Conservation (phyloP, 2,888 invertebrate species). For the Pycnomerus fuliginosus region DNA sequence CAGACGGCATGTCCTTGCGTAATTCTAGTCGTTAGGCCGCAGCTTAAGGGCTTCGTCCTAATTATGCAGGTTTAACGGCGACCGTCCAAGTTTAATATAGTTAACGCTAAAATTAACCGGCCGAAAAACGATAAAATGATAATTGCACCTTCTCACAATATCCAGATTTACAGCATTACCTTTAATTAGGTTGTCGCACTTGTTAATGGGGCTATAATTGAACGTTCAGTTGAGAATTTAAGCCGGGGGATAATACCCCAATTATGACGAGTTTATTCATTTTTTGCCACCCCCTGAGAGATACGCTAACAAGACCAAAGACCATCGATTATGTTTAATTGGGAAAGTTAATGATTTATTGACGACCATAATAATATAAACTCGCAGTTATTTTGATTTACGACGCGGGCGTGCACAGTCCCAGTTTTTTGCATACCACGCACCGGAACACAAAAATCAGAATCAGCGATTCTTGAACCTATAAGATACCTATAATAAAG, state of each 20-base stretch:
- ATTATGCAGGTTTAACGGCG: slow-evolving; percentile 35
- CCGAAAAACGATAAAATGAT: slow-evolving; percentile 20
- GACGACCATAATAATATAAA: too few species aligned
- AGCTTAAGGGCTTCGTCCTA: slow-evolving; percentile 30
- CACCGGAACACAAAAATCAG: too few species aligned
- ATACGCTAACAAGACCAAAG: too few species aligned
- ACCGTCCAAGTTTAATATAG: slow-evolving; percentile 25
- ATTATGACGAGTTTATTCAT: slow-evolving; percentile 6
- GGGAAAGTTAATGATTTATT: too few species aligned
- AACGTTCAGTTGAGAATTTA: slow-evolving; percentile 16
- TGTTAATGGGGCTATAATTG: slow-evolving; percentile 14
- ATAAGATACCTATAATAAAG: too few species aligned
- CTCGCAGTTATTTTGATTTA: too few species aligned
- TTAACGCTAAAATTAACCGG: slow-evolving; percentile 17
- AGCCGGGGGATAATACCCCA: slow-evolving; percentile 13
- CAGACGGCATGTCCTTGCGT: slow-evolving; percentile 22
- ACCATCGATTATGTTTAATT: too few species aligned
- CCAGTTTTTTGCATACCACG: too few species aligned
- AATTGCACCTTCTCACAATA: slow-evolving; percentile 14
- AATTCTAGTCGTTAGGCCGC: slow-evolving; percentile 28
- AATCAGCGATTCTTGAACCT: too few species aligned
- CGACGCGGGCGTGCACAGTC: too few species aligned
- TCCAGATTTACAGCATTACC: slow-evolving; percentile 3
- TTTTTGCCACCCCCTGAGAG: too few species aligned
- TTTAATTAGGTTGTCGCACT: slow-evolving; percentile 10